phyloP scores from a whole-genome alignment of 1,140 invertebrate species.

The Calliopsis andreniformis region DNA sequence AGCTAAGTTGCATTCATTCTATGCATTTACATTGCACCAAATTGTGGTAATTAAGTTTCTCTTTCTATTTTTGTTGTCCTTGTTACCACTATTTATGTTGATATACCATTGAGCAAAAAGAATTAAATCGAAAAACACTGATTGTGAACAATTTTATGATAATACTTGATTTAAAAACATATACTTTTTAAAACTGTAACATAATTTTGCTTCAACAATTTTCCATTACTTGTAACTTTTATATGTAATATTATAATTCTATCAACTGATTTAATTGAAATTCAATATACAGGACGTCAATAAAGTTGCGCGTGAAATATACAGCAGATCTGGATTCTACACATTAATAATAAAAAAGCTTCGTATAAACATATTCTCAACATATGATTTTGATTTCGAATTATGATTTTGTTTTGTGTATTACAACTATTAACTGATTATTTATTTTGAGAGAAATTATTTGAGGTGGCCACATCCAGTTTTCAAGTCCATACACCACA shows the following conservation, averaged over 20 bases:
- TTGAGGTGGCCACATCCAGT: too few relatives aligned
- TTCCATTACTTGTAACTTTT: background rate
- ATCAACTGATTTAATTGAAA: background rate
- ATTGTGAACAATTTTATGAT: background rate
- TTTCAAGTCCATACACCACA: too few relatives aligned
- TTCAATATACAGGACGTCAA: too few relatives aligned
- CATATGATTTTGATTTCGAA: too few relatives aligned
- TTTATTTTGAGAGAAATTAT: too few relatives aligned
- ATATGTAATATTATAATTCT: background rate
- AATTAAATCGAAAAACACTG: background rate
- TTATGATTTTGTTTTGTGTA: too few relatives aligned
- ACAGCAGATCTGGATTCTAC: too few relatives aligned
- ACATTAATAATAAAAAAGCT: too few relatives aligned
- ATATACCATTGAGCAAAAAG: slow-evolving; percentile 8
- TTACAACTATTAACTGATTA: too few relatives aligned
- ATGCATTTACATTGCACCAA: slow-evolving; percentile 61
- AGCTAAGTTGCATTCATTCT: slow-evolving; percentile 56
- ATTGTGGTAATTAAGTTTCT: slow-evolving; percentile 46
- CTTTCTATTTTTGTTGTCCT: slow-evolving; percentile 41
- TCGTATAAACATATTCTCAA: too few relatives aligned
- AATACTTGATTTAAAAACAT: background rate
- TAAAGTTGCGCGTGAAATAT: too few relatives aligned
- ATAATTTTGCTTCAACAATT: background rate
- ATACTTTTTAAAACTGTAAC: background rate
- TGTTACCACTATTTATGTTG: slow-evolving; percentile 28